These are phyloP conservation scores for Vidua macroura DNA, from an alignment of 2,113 vertebrate genomes.

Conservation along the genomic window DNA sequence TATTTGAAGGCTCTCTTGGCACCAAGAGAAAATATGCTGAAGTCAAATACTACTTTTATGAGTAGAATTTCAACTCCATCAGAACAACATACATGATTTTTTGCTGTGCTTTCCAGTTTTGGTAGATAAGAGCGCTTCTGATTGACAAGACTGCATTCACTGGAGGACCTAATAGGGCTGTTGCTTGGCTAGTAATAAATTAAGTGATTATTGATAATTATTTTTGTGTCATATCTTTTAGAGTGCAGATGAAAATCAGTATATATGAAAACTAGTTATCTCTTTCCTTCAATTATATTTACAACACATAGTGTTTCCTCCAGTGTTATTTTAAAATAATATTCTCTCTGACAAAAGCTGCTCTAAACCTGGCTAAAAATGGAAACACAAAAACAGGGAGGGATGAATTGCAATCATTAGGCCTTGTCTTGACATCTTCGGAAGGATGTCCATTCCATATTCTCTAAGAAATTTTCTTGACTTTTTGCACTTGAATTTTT, in stretches of 20 bases:
- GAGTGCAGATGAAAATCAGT: not conserved
- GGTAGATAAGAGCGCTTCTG: not conserved
- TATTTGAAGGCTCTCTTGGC: not conserved
- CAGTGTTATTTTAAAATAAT: not conserved
- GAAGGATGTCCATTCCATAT: not conserved
- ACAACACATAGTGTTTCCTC: not conserved
- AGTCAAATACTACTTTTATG: not conserved
- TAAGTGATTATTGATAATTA: not conserved
- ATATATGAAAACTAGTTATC: not conserved
- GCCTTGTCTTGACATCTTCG: not conserved
- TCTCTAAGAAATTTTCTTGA: not conserved
- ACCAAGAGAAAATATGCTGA: not conserved
- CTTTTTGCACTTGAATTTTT: not conserved
- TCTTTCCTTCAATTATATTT: not conserved
- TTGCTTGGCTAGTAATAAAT: not conserved
- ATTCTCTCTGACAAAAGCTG: not conserved
- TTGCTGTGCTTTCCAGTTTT: not conserved
- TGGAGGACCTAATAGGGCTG: not conserved
- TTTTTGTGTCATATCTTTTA: not conserved
- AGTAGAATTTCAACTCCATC: not conserved
- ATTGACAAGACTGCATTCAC: not conserved
- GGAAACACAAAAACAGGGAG: not conserved
- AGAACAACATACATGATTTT: not conserved
- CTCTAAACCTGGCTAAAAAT: not conserved
- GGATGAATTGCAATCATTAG: not conserved